phyloP scores from a whole-genome alignment of 2,888 invertebrate genomes.

The Cephus rjabovi region DNA sequence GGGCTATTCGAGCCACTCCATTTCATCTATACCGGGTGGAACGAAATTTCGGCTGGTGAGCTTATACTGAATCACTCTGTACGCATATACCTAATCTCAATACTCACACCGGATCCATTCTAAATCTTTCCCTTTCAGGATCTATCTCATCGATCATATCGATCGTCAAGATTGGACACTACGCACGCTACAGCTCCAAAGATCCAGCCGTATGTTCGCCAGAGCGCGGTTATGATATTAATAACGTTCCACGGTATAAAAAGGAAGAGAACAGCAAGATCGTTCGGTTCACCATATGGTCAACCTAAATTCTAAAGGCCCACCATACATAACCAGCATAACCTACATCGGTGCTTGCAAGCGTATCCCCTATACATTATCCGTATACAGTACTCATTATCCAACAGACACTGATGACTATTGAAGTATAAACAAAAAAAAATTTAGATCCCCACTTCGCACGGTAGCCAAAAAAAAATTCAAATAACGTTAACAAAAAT shows the following conservation, averaged over 20 bases:
- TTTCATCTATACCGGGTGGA: neutral
- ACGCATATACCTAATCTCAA: neutral
- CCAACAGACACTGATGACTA: neutral
- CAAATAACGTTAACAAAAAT: neutral
- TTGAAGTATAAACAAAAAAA: neutral
- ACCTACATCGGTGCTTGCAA: conserved; percentile 30
- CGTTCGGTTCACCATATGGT: conserved; percentile 49
- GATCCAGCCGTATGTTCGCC: neutral
- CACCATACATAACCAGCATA: conserved; percentile 38
- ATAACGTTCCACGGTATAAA: conserved; percentile 33
- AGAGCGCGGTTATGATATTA: conserved; percentile 30
- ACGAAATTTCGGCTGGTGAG: neutral
- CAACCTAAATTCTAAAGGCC: conserved; percentile 51
- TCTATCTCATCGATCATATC: neutral
- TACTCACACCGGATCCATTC: neutral
- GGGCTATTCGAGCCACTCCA: neutral
- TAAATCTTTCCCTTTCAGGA: neutral
- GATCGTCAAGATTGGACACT: neutral
- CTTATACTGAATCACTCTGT: neutral
- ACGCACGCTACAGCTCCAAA: neutral
- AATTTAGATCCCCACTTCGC: too few relatives aligned
- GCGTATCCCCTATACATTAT: neutral
- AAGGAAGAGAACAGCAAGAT: conserved; percentile 36
- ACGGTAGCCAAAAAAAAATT: too few relatives aligned
- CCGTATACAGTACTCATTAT: neutral